phyloP scores from a whole-genome alignment of 2,797 vertebrate genomes.

The Schizothorax lantsangensis region DNA sequence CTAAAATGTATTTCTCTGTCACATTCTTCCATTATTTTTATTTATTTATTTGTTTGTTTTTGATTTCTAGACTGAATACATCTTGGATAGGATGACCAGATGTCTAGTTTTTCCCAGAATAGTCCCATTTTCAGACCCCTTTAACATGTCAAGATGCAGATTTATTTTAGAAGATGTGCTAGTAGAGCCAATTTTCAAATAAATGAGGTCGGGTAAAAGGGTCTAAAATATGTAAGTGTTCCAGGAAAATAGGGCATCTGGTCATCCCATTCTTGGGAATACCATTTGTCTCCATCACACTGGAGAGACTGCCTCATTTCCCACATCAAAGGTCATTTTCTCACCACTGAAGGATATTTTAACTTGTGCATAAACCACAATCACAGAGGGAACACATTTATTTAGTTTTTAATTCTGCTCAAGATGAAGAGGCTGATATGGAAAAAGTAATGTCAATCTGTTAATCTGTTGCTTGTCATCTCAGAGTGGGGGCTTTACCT shows the following conservation, averaged over 20 bases:
- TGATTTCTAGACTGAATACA: constrained; percentile 1
- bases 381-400: not conserved
- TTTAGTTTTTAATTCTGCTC: not conserved
- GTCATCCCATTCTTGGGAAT: constrained; percentile 27
- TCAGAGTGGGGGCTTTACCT: constrained; percentile 62
- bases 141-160: not conserved
- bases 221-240: constrained; percentile 4
- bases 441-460: not conserved
- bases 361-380: constrained; percentile 11
- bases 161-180: not conserved
- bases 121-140: not conserved
- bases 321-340: constrained; percentile 28
- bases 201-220: constrained; percentile 10
- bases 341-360: not conserved
- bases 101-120: not conserved
- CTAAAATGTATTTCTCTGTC: not conserved
- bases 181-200: not conserved
- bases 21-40: constrained; percentile 13
- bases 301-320: constrained; percentile 18
- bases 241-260: constrained; percentile 23
- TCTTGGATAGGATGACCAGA: constrained; percentile 27
- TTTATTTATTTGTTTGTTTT: constrained; percentile 18
- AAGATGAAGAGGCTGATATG: not conserved
- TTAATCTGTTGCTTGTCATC: constrained; percentile 3
- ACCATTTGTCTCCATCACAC: constrained; percentile 30